Conservation (phyloP, 2,888 invertebrate genomes). For the Pollenia labialis region DNA sequence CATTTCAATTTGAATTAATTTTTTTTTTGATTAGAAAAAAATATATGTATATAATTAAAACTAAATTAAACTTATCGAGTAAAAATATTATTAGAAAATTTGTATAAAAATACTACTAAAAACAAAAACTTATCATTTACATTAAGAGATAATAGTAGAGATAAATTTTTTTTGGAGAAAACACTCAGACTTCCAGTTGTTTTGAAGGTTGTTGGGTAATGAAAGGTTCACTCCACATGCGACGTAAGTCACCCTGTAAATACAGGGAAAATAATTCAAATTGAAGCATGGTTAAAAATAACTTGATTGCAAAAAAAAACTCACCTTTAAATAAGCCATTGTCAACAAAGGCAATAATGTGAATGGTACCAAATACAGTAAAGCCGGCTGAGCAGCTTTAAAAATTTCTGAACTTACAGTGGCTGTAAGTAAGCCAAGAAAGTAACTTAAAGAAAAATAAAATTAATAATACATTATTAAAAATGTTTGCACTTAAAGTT, state of each 20-base stretch:
- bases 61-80: constrained; percentile 61
- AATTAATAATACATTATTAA: constrained; percentile 10
- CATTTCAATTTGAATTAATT: constrained; percentile 31
- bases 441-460: constrained; percentile 86
- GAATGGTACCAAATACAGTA: constrained; percentile 98
- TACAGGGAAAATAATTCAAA: constrained; percentile 2
- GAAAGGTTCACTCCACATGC: constrained; percentile 99
- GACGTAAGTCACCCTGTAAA: constrained; percentile 94
- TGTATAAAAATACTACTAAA: constrained; percentile 73
- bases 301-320: constrained; percentile 51
- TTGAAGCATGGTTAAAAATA: neutral
- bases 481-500: neutral
- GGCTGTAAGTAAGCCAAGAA: constrained; percentile 97
- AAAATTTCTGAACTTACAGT: constrained; percentile 99
- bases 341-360: constrained; percentile 97
- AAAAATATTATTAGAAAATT: constrained; percentile 65
- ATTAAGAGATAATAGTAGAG: constrained; percentile 73
- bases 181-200: constrained; percentile 91
- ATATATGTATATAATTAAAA: constrained; percentile 40
- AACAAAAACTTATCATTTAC: constrained; percentile 75
- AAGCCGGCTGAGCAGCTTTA: constrained; percentile 98
- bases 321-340: constrained; percentile 98
- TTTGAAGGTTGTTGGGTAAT: constrained; percentile 92
- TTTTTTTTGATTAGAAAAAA: neutral
- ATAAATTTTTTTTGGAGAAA: constrained; percentile 75